Base-by-base conservation (phyloP, 2,113 vertebrate genomes). In the Lonchura striata region DNA sequence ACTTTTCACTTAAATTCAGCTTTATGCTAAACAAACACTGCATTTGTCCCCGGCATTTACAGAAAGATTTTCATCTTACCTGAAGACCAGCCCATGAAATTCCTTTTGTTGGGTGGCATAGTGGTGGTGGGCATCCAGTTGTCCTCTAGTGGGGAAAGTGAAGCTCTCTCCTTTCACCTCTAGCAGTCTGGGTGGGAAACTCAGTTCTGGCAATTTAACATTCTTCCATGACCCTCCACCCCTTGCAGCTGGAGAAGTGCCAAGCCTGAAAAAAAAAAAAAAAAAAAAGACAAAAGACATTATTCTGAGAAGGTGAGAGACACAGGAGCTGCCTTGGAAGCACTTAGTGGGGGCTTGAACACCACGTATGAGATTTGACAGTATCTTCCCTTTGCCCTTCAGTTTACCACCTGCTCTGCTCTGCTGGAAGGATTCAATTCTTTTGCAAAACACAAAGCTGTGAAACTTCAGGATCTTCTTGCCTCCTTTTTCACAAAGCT, bases 401-500 rank as follows among this genome's bases (percentile, higher is more conserved):
- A 37, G 71, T 86, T 93, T 92, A 50, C 79, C 85, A 88, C 85
- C 79, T 90, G 79, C 88, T 95, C 70, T 71, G 65, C 78, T 86
- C 54, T 60, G 64, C 52, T 81, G 82, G 70, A 79, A 83, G 52
- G 68, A 90, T 76, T 91, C 47, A 63, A 74, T 70, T 96, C 89
- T 87, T 91, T 74, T 72, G 42, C 68, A 93, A 88, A 94, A 88
- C 66, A 93, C 39, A 88, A 81, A 92, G 82, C 88, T 90, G 82
- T 90, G 92, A 94, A 94, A 90, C 75, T 83, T 71, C 63, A 85
- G 79, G 4, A 88, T 95, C 59, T 64, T 74, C 79, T 90, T 80
- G 90, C 75, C 47, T 95, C 14, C 52, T 93, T 90, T 93, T 94
- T 86, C 91, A 88, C 84, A 94, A 69, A 87, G 63, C 87, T 96